phyloP scores from a whole-genome alignment of 2,888 invertebrate species.

The Tinea semifulvella region DNA sequence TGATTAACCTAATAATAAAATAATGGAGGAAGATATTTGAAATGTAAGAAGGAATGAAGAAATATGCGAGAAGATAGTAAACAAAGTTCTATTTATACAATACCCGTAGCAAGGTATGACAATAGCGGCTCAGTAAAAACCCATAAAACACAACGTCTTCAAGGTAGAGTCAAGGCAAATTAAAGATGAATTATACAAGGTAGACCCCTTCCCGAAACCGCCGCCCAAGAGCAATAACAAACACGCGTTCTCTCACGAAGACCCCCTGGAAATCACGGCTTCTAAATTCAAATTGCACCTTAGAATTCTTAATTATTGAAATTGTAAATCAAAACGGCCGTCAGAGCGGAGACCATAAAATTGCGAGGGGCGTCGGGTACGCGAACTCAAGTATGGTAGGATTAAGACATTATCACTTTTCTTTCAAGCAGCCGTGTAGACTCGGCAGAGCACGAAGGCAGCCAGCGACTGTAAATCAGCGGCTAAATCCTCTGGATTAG shows the following conservation, averaged over 20 bases:
- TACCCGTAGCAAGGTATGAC: not conserved
- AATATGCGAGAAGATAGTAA: not conserved
- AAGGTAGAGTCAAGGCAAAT: constrained; percentile 1
- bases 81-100: not conserved
- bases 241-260: constrained; percentile 54
- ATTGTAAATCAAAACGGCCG: constrained; percentile 66
- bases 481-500: constrained; percentile 67
- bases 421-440: constrained; percentile 62
- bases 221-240: constrained; percentile 53
- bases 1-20: too few species aligned
- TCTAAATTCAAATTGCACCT: constrained; percentile 65
- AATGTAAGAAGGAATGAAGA: not conserved
- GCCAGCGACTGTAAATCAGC: constrained; percentile 61
- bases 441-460: constrained; percentile 33
- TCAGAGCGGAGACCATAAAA: constrained; percentile 64
- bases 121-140: not conserved
- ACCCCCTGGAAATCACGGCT: constrained; percentile 47
- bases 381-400: constrained; percentile 63
- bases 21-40: not conserved
- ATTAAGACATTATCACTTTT: constrained; percentile 76
- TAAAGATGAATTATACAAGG: constrained; percentile 11
- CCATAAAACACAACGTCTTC: constrained; percentile 8
- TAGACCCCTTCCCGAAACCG: constrained; percentile 44
- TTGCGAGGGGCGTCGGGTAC: constrained; percentile 35
- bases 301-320: constrained; percentile 68